A percentile compares a stretch with the other conserved stretches of the same genome.
Conservation (phyloP, 2,888 invertebrate genomes). For the Sicus ferrugineus region DNA sequence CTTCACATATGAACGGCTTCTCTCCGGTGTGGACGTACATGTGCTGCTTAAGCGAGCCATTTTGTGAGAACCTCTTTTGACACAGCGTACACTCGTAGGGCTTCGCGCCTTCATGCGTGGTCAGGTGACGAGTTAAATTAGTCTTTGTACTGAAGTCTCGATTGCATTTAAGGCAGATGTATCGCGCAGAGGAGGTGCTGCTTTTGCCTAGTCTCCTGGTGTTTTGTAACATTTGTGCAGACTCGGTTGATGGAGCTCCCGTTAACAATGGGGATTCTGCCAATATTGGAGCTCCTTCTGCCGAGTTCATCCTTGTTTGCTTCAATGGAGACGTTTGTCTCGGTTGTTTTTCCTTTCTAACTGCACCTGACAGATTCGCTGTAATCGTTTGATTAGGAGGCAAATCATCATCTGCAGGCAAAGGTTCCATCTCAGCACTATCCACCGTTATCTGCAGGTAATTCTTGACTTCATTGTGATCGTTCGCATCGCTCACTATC, state of each 20-base stretch:
- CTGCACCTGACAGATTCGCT: neutral
- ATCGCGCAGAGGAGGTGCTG: slow-evolving; percentile 35
- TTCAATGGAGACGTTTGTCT: neutral
- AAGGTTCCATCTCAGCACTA: neutral
- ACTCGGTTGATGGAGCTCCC: neutral
- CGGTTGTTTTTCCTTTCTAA: neutral
- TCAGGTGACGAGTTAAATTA: slow-evolving; percentile 57
- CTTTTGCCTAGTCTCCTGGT: neutral
- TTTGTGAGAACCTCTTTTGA: slow-evolving; percentile 56
- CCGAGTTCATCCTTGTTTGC: neutral
- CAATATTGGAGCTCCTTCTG: too few species aligned
- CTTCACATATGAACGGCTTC: slow-evolving; percentile 53
- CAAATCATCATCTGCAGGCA: slow-evolving; percentile 22
- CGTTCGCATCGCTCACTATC: neutral
- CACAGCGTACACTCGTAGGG: slow-evolving; percentile 53
- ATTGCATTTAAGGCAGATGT: slow-evolving; percentile 52
- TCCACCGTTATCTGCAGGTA: neutral
- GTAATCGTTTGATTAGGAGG: slow-evolving; percentile 2
- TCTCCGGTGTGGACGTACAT: slow-evolving; percentile 58
- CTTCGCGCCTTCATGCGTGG: slow-evolving; percentile 54
- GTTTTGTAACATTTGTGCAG: neutral
- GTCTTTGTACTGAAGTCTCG: slow-evolving; percentile 59
- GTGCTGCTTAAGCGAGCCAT: slow-evolving; percentile 56
- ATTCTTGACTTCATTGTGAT: neutral
- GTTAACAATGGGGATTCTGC: neutral